phyloP scores from a whole-genome alignment of 92 coral and sea anemone genomes.

The Actinostola sp. region DNA sequence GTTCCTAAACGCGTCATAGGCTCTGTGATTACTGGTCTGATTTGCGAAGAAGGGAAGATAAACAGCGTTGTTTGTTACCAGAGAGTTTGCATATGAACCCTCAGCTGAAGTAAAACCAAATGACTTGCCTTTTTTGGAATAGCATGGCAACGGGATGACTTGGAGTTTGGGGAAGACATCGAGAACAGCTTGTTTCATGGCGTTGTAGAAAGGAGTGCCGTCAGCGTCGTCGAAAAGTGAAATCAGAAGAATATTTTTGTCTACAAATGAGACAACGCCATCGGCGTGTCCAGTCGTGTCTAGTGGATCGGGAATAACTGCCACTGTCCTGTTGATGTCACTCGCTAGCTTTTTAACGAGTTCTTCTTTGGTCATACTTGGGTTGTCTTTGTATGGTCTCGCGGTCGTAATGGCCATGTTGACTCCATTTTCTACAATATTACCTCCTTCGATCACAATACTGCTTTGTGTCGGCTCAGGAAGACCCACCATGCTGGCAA shows the following conservation, averaged over 20 bases:
- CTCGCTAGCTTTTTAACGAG: constrained; percentile 43
- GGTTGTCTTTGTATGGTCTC: constrained; percentile 58
- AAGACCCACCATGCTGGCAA: constrained; percentile 54
- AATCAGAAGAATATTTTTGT: constrained; percentile 58
- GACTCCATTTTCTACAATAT: constrained; percentile 69
- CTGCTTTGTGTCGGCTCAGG: constrained; percentile 45
- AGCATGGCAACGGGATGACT: constrained; percentile 63
- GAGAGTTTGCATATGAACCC: constrained; percentile 76
- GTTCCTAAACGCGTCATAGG: constrained; percentile 49
- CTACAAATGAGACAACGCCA: constrained; percentile 74
- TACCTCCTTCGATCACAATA: constrained; percentile 66
- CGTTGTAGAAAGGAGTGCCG: constrained; percentile 42
- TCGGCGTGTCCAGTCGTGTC: constrained; percentile 86
- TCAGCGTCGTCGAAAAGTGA: constrained; percentile 51
- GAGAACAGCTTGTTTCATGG: constrained; percentile 51
- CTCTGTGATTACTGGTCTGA: constrained; percentile 52
- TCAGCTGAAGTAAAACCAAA: constrained; percentile 59
- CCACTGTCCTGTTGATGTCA: constrained; percentile 56
- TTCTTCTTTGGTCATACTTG: constrained; percentile 12
- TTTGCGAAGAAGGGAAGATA: constrained; percentile 65
- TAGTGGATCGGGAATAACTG: constrained; percentile 60
- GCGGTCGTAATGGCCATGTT: constrained; percentile 59
- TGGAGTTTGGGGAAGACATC: constrained; percentile 55
- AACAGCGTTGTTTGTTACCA: constrained; percentile 82
- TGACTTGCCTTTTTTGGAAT: constrained; percentile 30